These are phyloP conservation scores for Tenrec ecaudatus DNA, from an alignment of 2,113 vertebrate species.

Conservation along the genomic window DNA sequence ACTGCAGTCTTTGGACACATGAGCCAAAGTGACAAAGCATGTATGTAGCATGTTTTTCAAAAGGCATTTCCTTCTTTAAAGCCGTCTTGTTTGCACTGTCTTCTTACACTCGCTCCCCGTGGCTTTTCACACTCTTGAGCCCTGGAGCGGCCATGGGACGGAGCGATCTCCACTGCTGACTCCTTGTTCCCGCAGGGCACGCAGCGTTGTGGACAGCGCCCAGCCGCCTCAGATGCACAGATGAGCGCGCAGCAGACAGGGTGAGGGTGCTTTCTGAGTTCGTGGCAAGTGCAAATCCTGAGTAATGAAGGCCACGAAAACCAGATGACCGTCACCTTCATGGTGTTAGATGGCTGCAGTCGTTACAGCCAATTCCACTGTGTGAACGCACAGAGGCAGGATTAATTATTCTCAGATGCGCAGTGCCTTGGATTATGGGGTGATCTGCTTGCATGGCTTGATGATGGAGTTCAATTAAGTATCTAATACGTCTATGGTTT, in stretches of 20 bases:
- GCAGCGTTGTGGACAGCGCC: constrained; percentile 59
- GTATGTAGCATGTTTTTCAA: background rate
- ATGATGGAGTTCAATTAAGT: constrained; percentile 43
- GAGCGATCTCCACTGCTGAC: background rate
- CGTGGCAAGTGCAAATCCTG: constrained; percentile 48
- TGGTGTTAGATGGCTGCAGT: constrained; percentile 58
- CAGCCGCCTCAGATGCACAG: constrained; percentile 75
- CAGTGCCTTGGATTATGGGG: background rate
- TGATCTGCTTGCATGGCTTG: constrained; percentile 61
- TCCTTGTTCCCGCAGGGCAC: background rate
- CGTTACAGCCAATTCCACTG: constrained; percentile 47
- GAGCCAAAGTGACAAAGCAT: background rate
- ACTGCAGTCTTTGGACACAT: constrained; percentile 19
- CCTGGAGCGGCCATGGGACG: background rate
- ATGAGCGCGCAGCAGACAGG: constrained; percentile 59
- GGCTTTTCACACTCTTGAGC: background rate
- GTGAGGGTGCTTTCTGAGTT: constrained; percentile 55
- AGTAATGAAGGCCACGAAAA: constrained; percentile 75
- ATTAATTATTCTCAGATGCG: constrained; percentile 67
- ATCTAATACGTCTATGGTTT: constrained; percentile 33
- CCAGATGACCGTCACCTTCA: constrained; percentile 20
- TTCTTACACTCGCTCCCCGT: background rate
- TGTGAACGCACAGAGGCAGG: background rate
- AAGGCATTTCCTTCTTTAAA: background rate
- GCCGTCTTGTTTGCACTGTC: background rate